A percentile compares a stretch with the other conserved stretches of the same genome.
phyloP scores from a whole-genome alignment of 2,113 vertebrate species.

The Verasper variegatus region DNA sequence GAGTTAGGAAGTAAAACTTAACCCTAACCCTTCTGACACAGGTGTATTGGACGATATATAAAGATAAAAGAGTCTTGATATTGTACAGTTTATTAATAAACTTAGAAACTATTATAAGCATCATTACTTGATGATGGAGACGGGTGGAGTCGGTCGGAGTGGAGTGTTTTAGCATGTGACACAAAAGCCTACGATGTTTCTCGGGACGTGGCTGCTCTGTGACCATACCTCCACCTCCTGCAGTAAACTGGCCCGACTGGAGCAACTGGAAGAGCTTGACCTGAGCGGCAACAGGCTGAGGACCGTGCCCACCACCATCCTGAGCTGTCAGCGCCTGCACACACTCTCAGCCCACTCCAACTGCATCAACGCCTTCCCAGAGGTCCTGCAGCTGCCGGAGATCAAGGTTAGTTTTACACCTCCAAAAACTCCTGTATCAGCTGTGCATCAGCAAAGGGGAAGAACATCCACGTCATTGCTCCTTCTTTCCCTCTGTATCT shows the following conservation, averaged over 20 bases:
- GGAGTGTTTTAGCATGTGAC: too few species aligned
- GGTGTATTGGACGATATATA: too few species aligned
- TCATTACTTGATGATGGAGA: not conserved
- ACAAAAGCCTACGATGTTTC: too few species aligned
- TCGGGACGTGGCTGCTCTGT: too few species aligned
- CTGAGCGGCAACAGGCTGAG: constrained; percentile 95
- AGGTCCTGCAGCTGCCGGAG: constrained; percentile 94
- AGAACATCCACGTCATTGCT: too few species aligned
- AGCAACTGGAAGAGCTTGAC: constrained; percentile 96
- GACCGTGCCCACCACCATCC: constrained; percentile 93
- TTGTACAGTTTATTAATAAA: too few species aligned
- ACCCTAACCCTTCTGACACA: too few species aligned
- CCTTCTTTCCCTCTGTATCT: not conserved
- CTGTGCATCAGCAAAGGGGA: not conserved
- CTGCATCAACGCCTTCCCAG: constrained; percentile 92
- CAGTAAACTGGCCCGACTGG: constrained; percentile 98
- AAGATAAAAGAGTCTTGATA: too few species aligned
- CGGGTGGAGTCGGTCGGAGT: too few species aligned
- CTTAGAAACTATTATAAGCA: not conserved
- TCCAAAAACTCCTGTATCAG: too few species aligned
- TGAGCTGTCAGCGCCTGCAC: constrained; percentile 92
- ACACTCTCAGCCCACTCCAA: constrained; percentile 95
- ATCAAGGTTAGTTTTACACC: constrained; percentile 86
- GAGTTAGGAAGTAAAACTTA: too few species aligned
- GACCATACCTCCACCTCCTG: constrained; percentile 1